phyloP scores from a whole-genome alignment of 2,888 invertebrate species.

The Acanthosoma haemorrhoidale region DNA sequence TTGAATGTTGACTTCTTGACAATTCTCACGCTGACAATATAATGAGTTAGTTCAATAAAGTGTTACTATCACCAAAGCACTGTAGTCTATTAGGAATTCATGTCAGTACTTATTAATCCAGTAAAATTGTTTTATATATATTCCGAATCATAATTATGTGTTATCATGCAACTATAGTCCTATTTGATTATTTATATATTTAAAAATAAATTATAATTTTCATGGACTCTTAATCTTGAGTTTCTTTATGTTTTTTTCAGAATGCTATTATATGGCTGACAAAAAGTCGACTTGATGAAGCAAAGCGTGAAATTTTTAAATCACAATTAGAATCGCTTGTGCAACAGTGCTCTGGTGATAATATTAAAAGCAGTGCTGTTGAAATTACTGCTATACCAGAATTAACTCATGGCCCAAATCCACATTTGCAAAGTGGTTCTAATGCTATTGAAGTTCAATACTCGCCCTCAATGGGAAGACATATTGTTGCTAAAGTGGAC shows the following conservation, averaged over 20 bases:
- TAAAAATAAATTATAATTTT: too few relatives aligned
- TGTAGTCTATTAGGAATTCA: too few relatives aligned
- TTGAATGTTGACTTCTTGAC: too few relatives aligned
- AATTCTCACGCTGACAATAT: too few relatives aligned
- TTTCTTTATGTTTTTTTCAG: conserved; percentile 34
- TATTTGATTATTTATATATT: too few relatives aligned
- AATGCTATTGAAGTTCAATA: conserved; percentile 57
- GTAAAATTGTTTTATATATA: too few relatives aligned
- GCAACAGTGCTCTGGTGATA: conserved; percentile 4
- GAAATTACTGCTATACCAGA: background rate
- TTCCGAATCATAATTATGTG: too few relatives aligned
- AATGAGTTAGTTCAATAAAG: too few relatives aligned
- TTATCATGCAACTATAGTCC: too few relatives aligned
- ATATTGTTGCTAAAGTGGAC: conserved; percentile 61
- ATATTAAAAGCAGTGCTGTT: background rate
- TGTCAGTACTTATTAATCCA: too few relatives aligned
- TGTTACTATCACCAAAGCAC: too few relatives aligned
- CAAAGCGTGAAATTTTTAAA: conserved; percentile 23
- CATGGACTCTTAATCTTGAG: too few relatives aligned
- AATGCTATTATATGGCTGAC: conserved; percentile 25
- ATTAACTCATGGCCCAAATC: conserved; percentile 28
- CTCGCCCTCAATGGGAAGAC: conserved; percentile 57
- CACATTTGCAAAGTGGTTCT: conserved; percentile 53
- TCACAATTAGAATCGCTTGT: conserved; percentile 17
- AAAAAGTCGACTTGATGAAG: conserved; percentile 29